Conservation (phyloP, 1,140 invertebrate genomes). For the Neodiprion lecontei region DNA sequence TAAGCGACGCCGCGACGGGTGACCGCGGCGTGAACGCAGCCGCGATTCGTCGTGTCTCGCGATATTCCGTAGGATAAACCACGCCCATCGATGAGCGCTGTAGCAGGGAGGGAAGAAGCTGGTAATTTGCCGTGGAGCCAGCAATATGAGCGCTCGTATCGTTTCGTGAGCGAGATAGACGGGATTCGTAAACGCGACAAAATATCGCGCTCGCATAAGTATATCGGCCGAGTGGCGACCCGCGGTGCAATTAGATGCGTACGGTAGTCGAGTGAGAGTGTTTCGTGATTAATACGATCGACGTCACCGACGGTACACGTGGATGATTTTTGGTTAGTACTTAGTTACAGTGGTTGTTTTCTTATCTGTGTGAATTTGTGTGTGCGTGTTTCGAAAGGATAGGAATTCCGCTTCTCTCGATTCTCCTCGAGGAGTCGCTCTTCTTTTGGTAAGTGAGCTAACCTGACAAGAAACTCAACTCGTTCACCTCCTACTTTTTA, state of each 20-base stretch:
- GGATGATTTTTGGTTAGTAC: slow-evolving; percentile 17
- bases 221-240: slow-evolving; percentile 29
- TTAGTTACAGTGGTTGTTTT: slow-evolving; percentile 26
- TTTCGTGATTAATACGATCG: slow-evolving; percentile 28
- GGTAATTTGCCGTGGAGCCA: slow-evolving; percentile 37
- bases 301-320: slow-evolving; percentile 30
- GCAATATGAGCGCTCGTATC: slow-evolving; percentile 39
- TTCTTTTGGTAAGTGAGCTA: slow-evolving; percentile 18
- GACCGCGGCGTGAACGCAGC: not conserved
- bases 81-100: slow-evolving; percentile 31
- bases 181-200: slow-evolving; percentile 31
- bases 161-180: slow-evolving; percentile 32
- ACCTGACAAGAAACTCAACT: slow-evolving; percentile 17
- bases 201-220: slow-evolving; percentile 36
- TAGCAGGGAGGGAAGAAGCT: slow-evolving; percentile 35
- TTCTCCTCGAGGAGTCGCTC: slow-evolving; percentile 14
- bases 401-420: slow-evolving; percentile 22
- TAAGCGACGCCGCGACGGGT: no score
- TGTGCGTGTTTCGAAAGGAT: slow-evolving; percentile 8
- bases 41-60: slow-evolving; percentile 23
- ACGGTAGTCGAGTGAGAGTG: slow-evolving; percentile 32
- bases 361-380: slow-evolving; percentile 22
- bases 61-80: slow-evolving; percentile 28
- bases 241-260: not conserved
- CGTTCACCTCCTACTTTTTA: not conserved